phyloP scores from a whole-genome alignment of 2,797 vertebrate genomes.

The Chelmon rostratus region DNA sequence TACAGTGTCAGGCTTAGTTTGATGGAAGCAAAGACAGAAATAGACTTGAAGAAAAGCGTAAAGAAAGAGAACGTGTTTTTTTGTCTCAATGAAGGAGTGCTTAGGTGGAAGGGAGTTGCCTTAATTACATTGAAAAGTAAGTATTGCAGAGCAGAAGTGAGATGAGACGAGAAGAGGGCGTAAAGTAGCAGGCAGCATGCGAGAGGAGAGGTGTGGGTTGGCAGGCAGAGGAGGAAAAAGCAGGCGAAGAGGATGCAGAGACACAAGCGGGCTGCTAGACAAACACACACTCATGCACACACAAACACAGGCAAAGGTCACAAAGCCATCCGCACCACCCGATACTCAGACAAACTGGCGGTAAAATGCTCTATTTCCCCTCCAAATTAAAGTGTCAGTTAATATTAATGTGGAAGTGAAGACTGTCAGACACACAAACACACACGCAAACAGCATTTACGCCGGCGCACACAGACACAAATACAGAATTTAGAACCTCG shows the following conservation, averaged over 20 bases:
- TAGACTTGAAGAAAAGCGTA: not conserved
- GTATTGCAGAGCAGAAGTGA: constrained; percentile 13
- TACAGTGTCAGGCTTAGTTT: not conserved
- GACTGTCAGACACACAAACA: constrained; percentile 71
- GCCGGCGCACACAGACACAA: constrained; percentile 44
- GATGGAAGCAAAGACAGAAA: constrained; percentile 18
- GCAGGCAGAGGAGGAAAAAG: not conserved
- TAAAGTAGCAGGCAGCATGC: constrained; percentile 14
- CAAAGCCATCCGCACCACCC: constrained; percentile 56
- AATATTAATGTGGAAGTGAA: constrained; percentile 86
- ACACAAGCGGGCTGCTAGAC: constrained; percentile 39
- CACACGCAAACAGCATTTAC: constrained; percentile 55
- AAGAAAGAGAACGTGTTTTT: not conserved
- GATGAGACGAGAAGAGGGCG: constrained; percentile 14
- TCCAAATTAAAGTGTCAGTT: constrained; percentile 89
- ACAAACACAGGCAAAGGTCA: constrained; percentile 74
- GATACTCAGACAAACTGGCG: constrained; percentile 72
- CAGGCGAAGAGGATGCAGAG: constrained; percentile 6
- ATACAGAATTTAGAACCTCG: constrained; percentile 66
- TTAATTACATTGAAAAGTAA: constrained; percentile 40
- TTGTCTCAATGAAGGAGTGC: constrained; percentile 11
- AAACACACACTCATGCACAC: constrained; percentile 35
- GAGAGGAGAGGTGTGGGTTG: constrained; percentile 16
- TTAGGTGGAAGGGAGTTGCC: constrained; percentile 9
- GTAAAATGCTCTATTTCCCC: constrained; percentile 84